phyloP scores from a whole-genome alignment of 1,140 invertebrate species.

The Hermetia illucens region DNA sequence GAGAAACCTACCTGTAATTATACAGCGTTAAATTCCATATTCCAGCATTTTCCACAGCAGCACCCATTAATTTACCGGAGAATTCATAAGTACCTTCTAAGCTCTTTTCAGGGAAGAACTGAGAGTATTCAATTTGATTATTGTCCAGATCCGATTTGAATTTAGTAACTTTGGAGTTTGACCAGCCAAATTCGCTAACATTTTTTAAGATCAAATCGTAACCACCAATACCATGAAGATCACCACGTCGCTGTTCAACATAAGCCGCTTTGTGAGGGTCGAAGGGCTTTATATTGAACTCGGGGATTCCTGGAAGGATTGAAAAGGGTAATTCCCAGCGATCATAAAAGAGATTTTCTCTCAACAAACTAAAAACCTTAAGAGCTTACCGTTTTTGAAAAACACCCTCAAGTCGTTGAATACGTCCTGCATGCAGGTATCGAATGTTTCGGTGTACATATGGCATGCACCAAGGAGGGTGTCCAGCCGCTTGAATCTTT shows the following conservation, averaged over 20 bases:
- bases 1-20: constrained; percentile 37
- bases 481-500: too few relatives aligned
- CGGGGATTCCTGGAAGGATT: constrained; percentile 43
- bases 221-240: constrained; percentile 36
- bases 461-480: constrained; percentile 46
- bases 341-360: neutral
- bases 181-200: constrained; percentile 63
- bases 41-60: constrained; percentile 43
- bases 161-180: constrained; percentile 56
- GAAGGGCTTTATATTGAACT: constrained; percentile 54
- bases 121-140: constrained; percentile 50
- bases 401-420: constrained; percentile 55
- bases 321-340: neutral
- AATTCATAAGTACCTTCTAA: constrained; percentile 53
- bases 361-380: neutral
- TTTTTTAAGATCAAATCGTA: constrained; percentile 56
- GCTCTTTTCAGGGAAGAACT: constrained; percentile 67
- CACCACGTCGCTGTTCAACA: constrained; percentile 44
- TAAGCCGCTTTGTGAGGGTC: constrained; percentile 60
- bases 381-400: constrained; percentile 49
- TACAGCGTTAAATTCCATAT: constrained; percentile 58
- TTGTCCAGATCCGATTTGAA: constrained; percentile 55
- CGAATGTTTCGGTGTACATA: constrained; percentile 42
- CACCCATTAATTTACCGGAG: constrained; percentile 42
- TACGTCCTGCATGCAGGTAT: constrained; percentile 53